Evolutionary conservation across 2,113 vertebrate genomes (phyloP).

Genomic region (Scomber scombrus): DNA sequence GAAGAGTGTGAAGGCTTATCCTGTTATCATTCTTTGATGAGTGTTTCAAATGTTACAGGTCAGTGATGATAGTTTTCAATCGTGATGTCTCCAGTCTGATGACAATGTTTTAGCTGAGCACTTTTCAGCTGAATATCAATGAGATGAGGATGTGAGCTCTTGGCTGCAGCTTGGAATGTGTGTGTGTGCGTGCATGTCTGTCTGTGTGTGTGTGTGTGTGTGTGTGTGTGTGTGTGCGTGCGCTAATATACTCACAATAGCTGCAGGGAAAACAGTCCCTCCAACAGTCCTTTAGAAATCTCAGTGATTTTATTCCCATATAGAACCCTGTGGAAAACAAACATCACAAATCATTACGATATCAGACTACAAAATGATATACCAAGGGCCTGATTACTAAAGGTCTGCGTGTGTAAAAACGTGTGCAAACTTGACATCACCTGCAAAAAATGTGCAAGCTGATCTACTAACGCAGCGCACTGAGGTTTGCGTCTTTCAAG

Average conservation of each 20-base stretch:
- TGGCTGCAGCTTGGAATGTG: conserved; percentile 10
- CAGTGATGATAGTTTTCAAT: conserved; percentile 61
- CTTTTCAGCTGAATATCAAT: conserved; percentile 61
- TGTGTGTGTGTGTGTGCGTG: conserved; percentile 28
- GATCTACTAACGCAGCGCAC: too few species aligned
- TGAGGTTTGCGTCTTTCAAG: too few species aligned
- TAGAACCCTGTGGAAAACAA: conserved; percentile 88
- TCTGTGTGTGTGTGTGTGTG: conserved; percentile 28
- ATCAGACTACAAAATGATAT: conserved; percentile 5
- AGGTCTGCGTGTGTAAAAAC: too few species aligned
- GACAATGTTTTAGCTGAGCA: conserved; percentile 56
- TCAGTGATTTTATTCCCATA: conserved; percentile 99
- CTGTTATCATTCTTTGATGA: conserved; percentile 38
- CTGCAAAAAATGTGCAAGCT: too few species aligned
- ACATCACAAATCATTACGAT: conserved; percentile 22
- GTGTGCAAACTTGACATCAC: too few species aligned
- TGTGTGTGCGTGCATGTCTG: conserved; percentile 19
- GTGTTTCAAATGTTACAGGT: conserved; percentile 58
- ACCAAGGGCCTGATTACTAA: too few species aligned
- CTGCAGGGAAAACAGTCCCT: conserved; percentile 96
- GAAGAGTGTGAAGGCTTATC: conserved; percentile 29
- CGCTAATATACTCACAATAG: conserved; percentile 90
- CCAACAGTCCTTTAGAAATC: conserved; percentile 96
- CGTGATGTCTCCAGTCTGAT: conserved; percentile 44
- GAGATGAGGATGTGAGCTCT: conserved; percentile 47